Base-by-base conservation (phyloP, 2,888 invertebrate genomes). In the Crepidodera aurea region DNA sequence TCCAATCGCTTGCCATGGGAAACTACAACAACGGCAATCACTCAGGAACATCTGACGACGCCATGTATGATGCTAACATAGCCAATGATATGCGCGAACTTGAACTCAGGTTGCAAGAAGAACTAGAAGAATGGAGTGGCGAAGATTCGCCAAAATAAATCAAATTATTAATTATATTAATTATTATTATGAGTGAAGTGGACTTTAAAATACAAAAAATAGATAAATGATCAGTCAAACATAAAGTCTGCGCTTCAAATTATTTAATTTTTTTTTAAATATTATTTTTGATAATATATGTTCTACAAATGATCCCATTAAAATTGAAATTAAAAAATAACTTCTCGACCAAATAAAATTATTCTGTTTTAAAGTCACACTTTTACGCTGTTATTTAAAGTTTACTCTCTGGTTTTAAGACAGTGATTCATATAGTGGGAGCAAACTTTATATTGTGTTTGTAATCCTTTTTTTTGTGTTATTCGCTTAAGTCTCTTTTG, bases 71-170 rank as follows among this genome's bases (percentile, higher is more conserved):
- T 73, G 85, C 83, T 64, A 86, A 86, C 61, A 88, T 89, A 64
- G 89, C 87, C 37, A 87, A 88, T 70, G 88, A 88, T 71, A 88
- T 89, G 84, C 82, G 86, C 12, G 86, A 87, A 73, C 77, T 88
- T 58, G 88, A 88, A 75, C 80, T 87, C 69, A 83, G 87, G 65
- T 85, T 88, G 82, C 87, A 89, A 72, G 87, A 86, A 67, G 89
- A 90, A 74, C 76, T 90, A 51, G 87, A 88, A 75, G 86, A 87
- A 72, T 87, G 87, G 86, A 86, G 85, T 60, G 86, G 83, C 68
- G 86, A 86, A 71, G 85, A 86, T 68, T 85, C 71, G 16, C 72
- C 72, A 8, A 74, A 74, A 58, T 71, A 65, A 69, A 48, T 62
- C 18, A n/a, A 48, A 46, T 29, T 46, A 7, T 46, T 25, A 18